phyloP scores from a whole-genome alignment of 2,888 invertebrate genomes.

The Thereva nobilitata region DNA sequence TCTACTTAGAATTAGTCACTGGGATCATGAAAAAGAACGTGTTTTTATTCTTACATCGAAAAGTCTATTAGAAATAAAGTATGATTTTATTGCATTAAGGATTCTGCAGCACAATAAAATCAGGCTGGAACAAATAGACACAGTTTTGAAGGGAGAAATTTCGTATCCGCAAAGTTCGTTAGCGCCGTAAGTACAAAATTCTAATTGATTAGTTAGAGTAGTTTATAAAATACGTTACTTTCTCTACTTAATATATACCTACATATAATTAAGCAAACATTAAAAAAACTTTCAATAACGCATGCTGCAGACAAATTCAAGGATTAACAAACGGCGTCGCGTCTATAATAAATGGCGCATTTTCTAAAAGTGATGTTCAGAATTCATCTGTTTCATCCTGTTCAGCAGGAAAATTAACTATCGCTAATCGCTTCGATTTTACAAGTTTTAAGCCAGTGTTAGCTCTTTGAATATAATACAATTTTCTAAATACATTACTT shows the following conservation, averaged over 20 bases:
- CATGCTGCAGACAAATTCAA: slow-evolving; percentile 43
- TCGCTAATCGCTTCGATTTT: slow-evolving; percentile 45
- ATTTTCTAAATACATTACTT: neutral
- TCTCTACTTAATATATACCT: neutral
- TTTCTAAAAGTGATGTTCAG: slow-evolving; percentile 26
- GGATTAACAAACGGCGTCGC: slow-evolving; percentile 46
- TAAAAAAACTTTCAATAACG: slow-evolving; percentile 15
- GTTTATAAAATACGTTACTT: neutral
- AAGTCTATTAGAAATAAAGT: slow-evolving; percentile 74
- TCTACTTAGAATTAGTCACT: slow-evolving; percentile 76
- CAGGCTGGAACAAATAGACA: slow-evolving; percentile 70
- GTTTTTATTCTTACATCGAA: slow-evolving; percentile 75
- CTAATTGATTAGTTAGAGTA: neutral
- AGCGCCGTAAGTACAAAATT: slow-evolving; percentile 74
- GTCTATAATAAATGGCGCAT: slow-evolving; percentile 43
- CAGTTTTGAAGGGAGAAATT: slow-evolving; percentile 74
- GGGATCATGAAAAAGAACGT: slow-evolving; percentile 85
- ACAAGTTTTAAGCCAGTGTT: slow-evolving; percentile 46
- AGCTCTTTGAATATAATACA: neutral
- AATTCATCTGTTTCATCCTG: neutral
- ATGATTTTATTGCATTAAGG: slow-evolving; percentile 82
- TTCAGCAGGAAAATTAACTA: slow-evolving; percentile 31
- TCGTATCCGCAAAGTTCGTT: slow-evolving; percentile 80
- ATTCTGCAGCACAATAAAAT: slow-evolving; percentile 73
- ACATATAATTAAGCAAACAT: neutral